A percentile compares a stretch with the other conserved stretches of the same genome.
Conservation (phyloP, 2,113 vertebrate genomes). For the Puntigrus tetrazona region DNA sequence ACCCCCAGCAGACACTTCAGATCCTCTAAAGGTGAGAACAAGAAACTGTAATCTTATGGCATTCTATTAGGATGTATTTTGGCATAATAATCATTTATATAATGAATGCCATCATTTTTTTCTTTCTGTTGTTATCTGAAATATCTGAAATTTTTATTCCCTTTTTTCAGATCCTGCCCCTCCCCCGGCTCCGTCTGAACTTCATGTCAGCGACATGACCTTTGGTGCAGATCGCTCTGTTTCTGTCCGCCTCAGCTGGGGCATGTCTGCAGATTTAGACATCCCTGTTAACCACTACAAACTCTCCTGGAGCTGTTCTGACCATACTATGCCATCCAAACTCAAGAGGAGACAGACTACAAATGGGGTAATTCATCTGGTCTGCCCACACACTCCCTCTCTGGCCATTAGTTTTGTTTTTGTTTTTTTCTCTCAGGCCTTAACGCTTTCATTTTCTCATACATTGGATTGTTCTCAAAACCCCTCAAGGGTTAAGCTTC, state of each 20-base stretch:
- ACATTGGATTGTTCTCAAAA: conserved; percentile 20
- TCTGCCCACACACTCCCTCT: not conserved
- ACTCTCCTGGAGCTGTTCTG: conserved; percentile 88
- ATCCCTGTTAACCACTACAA: conserved; percentile 90
- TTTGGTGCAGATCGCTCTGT: conserved; percentile 73
- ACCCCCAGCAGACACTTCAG: conserved; percentile 90
- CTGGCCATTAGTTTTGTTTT: not conserved
- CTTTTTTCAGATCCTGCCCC: conserved; percentile 79
- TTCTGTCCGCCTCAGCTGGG: conserved; percentile 78
- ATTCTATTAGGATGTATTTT: not conserved
- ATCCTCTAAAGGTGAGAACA: conserved; percentile 81
- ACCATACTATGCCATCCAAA: conserved; percentile 71
- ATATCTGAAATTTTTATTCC: not conserved
- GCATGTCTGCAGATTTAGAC: conserved; percentile 78
- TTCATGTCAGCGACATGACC: conserved; percentile 81
- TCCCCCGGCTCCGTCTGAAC: conserved; percentile 80
- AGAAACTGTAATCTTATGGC: not conserved
- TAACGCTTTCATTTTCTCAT: not conserved
- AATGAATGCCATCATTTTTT: too few relatives aligned
- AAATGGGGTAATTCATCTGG: conserved; percentile 72
- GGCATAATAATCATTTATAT: not conserved
- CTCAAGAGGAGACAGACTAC: conserved; percentile 86
- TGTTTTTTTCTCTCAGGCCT: not conserved
- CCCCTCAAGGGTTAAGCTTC: conserved; percentile 22
- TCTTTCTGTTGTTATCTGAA: not conserved